phyloP scores from a whole-genome alignment of 2,113 vertebrate species.

The Sprattus sprattus region DNA sequence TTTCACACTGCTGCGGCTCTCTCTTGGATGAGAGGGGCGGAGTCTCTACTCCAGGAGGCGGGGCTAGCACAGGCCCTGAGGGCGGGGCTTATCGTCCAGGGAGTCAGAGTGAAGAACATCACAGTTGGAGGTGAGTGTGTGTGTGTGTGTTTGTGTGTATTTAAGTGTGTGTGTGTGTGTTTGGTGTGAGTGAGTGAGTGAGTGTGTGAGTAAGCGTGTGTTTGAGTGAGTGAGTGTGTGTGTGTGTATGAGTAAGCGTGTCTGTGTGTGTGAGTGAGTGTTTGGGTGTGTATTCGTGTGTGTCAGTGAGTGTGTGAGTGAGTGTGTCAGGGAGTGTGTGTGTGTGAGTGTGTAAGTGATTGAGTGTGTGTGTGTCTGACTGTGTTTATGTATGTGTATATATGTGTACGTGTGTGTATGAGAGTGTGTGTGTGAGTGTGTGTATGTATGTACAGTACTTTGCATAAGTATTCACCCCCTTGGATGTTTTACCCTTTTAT shows the following conservation, averaged over 20 bases:
- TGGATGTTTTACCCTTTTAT: no score
- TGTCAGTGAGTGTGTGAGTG: background rate
- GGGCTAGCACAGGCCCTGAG: slow-evolving; percentile 51
- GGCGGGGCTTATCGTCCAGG: slow-evolving; percentile 53
- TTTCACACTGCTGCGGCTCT: slow-evolving; percentile 65
- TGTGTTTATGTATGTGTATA: no score
- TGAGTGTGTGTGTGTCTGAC: background rate
- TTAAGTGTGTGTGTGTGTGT: background rate
- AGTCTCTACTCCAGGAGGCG: slow-evolving; percentile 56
- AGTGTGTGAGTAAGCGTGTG: background rate
- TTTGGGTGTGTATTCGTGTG: background rate
- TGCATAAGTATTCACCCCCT: no score
- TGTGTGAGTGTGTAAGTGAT: background rate
- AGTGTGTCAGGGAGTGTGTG: background rate
- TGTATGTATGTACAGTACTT: background rate
- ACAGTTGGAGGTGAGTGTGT: slow-evolving; percentile 69
- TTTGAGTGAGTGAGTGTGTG: background rate
- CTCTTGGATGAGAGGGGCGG: slow-evolving; percentile 59
- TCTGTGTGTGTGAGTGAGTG: background rate
- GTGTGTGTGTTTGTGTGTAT: background rate
- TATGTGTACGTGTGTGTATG: background rate
- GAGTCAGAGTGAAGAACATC: slow-evolving; percentile 66
- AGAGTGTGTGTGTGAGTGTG: background rate
- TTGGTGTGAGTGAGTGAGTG: background rate
- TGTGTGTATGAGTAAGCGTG: background rate